Evolutionary conservation across 2,797 vertebrate genomes (phyloP).

Genomic region (Sarcophilus harrisii): DNA sequence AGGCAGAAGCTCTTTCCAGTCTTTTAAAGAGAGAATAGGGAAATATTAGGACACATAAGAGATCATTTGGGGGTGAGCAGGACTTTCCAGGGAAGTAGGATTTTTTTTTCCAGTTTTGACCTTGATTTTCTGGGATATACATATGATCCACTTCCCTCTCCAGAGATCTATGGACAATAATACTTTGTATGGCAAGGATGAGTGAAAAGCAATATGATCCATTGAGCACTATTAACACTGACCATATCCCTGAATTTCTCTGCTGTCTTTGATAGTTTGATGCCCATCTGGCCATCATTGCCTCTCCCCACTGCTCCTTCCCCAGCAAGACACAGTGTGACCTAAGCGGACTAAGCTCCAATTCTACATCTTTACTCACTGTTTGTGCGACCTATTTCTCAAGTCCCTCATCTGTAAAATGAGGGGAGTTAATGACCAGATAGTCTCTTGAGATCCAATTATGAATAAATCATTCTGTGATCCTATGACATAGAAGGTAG

Average conservation of each 20-base stretch:
- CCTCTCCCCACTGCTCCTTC: background rate
- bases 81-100: background rate
- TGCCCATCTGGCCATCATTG: background rate
- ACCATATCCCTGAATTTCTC: background rate
- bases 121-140: background rate
- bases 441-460: background rate
- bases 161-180: background rate
- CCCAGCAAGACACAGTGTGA: background rate
- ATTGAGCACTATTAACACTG: background rate
- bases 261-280: background rate
- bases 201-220: background rate
- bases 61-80: background rate
- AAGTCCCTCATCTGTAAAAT: background rate
- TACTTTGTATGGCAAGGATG: background rate
- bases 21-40: background rate
- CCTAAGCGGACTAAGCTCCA: background rate
- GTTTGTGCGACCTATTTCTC: background rate
- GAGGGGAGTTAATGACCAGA: background rate
- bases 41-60: background rate
- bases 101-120: background rate
- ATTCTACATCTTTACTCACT: background rate
- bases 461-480: background rate
- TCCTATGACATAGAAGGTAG: background rate
- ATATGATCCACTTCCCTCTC: background rate
- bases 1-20: background rate